These are phyloP conservation scores for Huso huso DNA, from an alignment of 2,797 vertebrate genomes.

Conservation along the genomic window DNA sequence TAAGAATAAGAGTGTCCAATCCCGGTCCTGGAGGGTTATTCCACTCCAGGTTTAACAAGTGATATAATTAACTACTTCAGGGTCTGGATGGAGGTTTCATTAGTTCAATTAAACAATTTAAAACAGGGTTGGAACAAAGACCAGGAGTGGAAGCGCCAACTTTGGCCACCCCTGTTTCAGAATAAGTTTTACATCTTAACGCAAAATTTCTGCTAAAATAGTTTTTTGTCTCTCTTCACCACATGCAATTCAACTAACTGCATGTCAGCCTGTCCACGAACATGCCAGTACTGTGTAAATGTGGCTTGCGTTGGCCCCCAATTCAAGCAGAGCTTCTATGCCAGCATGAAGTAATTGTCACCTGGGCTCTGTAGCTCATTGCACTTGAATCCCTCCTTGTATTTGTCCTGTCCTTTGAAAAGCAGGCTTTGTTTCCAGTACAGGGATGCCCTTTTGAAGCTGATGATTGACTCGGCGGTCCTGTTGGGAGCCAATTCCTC, in stretches of 20 bases:
- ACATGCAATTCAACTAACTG: not conserved
- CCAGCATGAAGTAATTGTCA: not conserved
- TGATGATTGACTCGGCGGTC: slow-evolving; percentile 87
- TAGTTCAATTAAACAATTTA: no score
- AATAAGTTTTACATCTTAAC: no score
- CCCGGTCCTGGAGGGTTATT: no score
- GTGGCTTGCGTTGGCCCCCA: not conserved
- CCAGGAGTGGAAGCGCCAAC: no score
- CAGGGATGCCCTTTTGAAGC: slow-evolving; percentile 74
- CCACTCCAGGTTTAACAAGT: no score
- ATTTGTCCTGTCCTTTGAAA: not conserved
- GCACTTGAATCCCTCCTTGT: not conserved
- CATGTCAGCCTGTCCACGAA: not conserved
- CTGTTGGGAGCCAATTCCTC: slow-evolving; percentile 82
- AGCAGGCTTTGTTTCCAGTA: slow-evolving; percentile 52
- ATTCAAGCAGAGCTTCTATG: not conserved
- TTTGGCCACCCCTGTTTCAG: no score
- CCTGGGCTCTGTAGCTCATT: not conserved
- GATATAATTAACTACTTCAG: no score
- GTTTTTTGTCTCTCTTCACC: no score
- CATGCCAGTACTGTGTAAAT: not conserved
- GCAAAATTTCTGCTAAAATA: no score
- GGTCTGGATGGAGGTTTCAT: no score
- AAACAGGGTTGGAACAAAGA: no score
- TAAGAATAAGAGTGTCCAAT: no score